These are phyloP conservation scores for Chalcosyrphus nemorum DNA, from an alignment of 2,888 invertebrate genomes.

Conservation along the genomic window DNA sequence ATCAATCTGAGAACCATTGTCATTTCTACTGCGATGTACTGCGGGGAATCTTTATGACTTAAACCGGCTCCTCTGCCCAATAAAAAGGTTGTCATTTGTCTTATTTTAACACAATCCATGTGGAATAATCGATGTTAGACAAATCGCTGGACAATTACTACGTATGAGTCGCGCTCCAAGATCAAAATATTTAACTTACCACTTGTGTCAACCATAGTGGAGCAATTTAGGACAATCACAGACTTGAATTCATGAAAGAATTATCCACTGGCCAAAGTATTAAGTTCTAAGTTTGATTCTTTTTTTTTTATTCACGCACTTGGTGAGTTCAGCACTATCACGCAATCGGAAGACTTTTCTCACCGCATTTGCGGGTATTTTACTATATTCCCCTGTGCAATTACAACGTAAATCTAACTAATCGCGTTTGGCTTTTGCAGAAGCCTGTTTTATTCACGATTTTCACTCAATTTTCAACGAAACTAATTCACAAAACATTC, in stretches of 20 bases:
- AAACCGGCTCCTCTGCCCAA: conserved; percentile 31
- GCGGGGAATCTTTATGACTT: background rate
- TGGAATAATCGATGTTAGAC: conserved; percentile 45
- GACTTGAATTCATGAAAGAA: conserved; percentile 26
- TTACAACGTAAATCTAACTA: background rate
- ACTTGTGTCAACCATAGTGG: conserved; percentile 31
- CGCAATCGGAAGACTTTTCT: conserved; percentile 22
- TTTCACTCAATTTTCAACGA: conserved; percentile 42
- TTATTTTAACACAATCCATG: background rate
- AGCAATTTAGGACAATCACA: conserved; percentile 17
- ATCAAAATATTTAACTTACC: conserved; percentile 41
- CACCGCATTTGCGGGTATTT: conserved; percentile 14
- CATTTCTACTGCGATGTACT: background rate
- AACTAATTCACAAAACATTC: conserved; percentile 47
- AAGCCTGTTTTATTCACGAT: background rate
- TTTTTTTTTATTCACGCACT: too few relatives aligned
- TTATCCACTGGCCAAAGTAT: conserved; percentile 6
- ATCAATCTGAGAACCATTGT: conserved; percentile 18
- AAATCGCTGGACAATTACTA: background rate
- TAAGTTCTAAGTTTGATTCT: conserved; percentile 23
- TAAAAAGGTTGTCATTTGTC: conserved; percentile 5
- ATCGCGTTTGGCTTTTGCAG: background rate
- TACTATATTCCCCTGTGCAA: background rate
- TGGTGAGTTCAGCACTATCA: background rate
- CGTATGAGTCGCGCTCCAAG: background rate